Conservation (phyloP, 2,113 vertebrate genomes). For the Notothenia coriiceps region DNA sequence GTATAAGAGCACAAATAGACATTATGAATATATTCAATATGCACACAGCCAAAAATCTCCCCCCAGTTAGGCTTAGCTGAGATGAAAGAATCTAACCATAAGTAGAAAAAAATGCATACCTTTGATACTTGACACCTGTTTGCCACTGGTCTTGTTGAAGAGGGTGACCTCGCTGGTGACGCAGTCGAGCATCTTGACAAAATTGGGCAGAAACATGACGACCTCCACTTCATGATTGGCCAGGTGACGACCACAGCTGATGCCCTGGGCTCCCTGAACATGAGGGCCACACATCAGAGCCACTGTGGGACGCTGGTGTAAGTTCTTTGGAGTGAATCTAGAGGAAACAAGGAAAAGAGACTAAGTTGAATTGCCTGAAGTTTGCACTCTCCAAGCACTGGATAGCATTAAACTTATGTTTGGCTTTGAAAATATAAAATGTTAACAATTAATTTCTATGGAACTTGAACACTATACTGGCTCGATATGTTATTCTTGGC, state of each 20-base stretch:
- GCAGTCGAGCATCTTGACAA: conserved; percentile 96
- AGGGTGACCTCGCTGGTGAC: conserved; percentile 95
- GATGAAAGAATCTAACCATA: neutral
- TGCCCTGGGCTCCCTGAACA: conserved; percentile 97
- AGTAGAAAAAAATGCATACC: conserved; percentile 77
- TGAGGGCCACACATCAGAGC: conserved; percentile 95
- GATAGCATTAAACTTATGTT: neutral
- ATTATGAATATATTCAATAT: no score
- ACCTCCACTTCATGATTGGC: conserved; percentile 98
- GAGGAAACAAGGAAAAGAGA: conserved; percentile 16
- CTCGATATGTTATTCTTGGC: neutral
- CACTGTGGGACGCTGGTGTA: conserved; percentile 96
- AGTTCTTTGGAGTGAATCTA: conserved; percentile 97
- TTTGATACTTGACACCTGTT: conserved; percentile 95
- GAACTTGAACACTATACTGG: neutral
- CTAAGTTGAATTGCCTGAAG: neutral
- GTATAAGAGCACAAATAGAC: no score
- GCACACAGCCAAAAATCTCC: no score
- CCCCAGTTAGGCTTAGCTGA: no score
- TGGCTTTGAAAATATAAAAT: neutral
- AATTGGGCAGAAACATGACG: conserved; percentile 96
- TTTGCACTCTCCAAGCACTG: neutral
- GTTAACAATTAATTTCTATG: no score
- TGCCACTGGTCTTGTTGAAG: conserved; percentile 92
- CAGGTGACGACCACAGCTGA: conserved; percentile 96